These are phyloP conservation scores for Tychaedon coryphoeus DNA, from an alignment of 2,113 vertebrate genomes.

Conservation along the genomic window DNA sequence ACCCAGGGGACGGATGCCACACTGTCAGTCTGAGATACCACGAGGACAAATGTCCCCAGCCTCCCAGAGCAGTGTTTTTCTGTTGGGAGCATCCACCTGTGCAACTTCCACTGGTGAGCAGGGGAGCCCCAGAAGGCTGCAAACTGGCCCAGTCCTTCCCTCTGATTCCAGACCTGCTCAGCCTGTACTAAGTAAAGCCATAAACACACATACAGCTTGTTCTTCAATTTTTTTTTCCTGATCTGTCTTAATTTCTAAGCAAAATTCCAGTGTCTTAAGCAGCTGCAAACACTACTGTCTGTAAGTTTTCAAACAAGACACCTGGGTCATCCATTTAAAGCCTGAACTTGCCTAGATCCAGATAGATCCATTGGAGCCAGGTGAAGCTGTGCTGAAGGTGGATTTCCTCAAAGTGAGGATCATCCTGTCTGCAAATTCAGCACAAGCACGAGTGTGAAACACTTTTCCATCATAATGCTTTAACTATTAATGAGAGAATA, in stretches of 20 bases:
- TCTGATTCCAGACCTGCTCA: not conserved
- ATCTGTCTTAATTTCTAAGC: not conserved
- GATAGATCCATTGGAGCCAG: not conserved
- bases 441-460: not conserved
- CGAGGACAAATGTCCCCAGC: not conserved
- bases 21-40: not conserved
- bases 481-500: not conserved
- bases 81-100: not conserved
- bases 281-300: not conserved
- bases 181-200: not conserved
- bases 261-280: not conserved
- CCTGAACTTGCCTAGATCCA: not conserved
- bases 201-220: not conserved
- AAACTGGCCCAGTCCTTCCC: not conserved
- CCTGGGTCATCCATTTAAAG: not conserved
- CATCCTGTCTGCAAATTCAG: not conserved
- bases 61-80: not conserved
- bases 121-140: not conserved
- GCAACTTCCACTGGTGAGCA: not conserved
- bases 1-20: not conserved
- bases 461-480: not conserved
- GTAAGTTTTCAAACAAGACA: not conserved
- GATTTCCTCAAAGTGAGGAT: not conserved
- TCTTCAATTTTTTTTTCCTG: accelerated
- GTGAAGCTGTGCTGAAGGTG: not conserved